Percentiles rank a stretch among this genome's conserved stretches.
Evolutionary conservation across 2,113 vertebrate genomes (phyloP).

Genomic region (Nanorana parkeri): DNA sequence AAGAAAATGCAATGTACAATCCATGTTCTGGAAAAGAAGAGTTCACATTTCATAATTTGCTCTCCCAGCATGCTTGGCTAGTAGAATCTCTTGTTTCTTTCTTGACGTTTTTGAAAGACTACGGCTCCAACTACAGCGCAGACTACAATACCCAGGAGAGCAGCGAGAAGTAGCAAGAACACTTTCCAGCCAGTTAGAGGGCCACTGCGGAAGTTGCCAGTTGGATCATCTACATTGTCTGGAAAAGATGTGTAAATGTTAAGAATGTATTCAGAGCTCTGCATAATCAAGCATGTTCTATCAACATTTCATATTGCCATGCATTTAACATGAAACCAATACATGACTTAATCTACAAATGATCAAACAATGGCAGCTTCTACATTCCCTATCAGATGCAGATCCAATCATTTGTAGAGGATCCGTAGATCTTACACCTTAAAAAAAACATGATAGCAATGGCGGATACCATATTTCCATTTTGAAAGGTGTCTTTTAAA

Average conservation of each 20-base stretch:
- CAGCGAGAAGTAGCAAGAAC: slow-evolving; percentile 92
- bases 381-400: too few species aligned
- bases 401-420: too few species aligned
- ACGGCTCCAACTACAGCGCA: slow-evolving; percentile 95
- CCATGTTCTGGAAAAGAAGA: slow-evolving; percentile 63
- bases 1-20: slow-evolving; percentile 75
- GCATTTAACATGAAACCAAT: too few species aligned
- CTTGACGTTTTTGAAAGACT: slow-evolving; percentile 98
- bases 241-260: slow-evolving; percentile 22
- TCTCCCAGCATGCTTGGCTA: slow-evolving; percentile 62
- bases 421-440: too few species aligned
- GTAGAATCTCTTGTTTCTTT: slow-evolving; percentile 97
- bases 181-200: slow-evolving; percentile 96
- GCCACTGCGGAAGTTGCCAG: slow-evolving; percentile 91
- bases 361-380: too few species aligned
- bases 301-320: too few species aligned
- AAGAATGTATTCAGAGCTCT: too few species aligned
- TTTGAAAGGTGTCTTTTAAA: too few species aligned
- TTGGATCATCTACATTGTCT: slow-evolving; percentile 97
- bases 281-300: too few species aligned
- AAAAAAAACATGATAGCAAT: too few species aligned
- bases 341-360: too few species aligned
- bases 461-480: too few species aligned
- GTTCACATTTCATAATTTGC: slow-evolving; percentile 60
- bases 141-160: slow-evolving; percentile 93